Evolutionary conservation across 2,113 vertebrate species (phyloP), one percentile per base, ranked within the genome.

Genomic region (Otolemur garnettii): DNA sequence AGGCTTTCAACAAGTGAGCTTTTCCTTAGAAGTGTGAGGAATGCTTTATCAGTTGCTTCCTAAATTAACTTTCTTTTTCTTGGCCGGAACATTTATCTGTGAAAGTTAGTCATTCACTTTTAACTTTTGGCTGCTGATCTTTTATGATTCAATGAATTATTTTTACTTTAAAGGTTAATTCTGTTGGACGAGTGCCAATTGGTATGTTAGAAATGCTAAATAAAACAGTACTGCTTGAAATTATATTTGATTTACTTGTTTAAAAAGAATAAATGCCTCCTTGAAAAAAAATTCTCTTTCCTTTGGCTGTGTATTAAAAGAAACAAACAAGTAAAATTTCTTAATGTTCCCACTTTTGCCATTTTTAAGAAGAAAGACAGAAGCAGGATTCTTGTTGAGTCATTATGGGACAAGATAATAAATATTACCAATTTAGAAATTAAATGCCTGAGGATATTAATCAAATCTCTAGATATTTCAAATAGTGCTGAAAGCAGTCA

Each of bases 161-260:
- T 97, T 97, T 96, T 95, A 95, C 38, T 97, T 92, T 97, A 96
- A 98, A 98, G 96, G 94, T 97, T 98, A 97, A 94, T 71, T 96
- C 91, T 95, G 62, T 94, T 92, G 22, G 92, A n/a, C 21, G 78
- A 90, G 45, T 92, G 94, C 95, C 93, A 86, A 50, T 22, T 95
- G 83, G 85, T 90, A 93, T 88, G 87, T 90, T 96, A 84, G 80
- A 95, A 97, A 97, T 97, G 93, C 96, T 97, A 93, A 96, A 82
- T 94, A 53, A 96, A 96, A 66, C 66, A 82, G 87, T 59, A 80
- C 38, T 96, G 21, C 35, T 97, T 92, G 84, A 90, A 96, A 85
- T 92, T 92, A 59, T 72, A 78, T 94, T 72, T 74, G 60, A 84
- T 72, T 94, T 93, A 38, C 64, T 96, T 94, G 22, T 81, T 97